Evolutionary conservation across 2,113 vertebrate species (phyloP).

Genomic region (Cynopterus brachyotis): DNA sequence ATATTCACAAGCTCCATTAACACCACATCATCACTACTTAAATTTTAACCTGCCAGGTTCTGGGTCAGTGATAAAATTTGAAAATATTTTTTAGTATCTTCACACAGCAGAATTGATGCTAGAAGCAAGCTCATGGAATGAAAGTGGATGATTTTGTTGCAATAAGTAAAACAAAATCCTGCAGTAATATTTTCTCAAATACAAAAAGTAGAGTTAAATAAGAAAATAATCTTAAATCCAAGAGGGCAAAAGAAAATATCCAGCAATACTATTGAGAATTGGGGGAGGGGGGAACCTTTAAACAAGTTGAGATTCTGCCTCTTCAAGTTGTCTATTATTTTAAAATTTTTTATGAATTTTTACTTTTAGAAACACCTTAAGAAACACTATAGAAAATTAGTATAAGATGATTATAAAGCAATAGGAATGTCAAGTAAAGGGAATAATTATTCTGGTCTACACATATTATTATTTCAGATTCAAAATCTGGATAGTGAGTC

Average conservation of each 20-base stretch:
- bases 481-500: background rate
- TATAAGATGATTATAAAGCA: background rate
- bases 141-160: background rate
- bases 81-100: background rate
- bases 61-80: conserved; percentile 70
- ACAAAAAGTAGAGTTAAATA: background rate
- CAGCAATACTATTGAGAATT: background rate
- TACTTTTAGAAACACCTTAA: background rate
- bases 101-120: background rate
- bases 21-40: conserved; percentile 70
- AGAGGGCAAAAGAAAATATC: background rate
- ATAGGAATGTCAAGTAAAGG: background rate
- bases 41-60: conserved; percentile 65
- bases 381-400: background rate
- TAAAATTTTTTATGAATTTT: background rate
- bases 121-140: background rate
- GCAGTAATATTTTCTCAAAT: background rate
- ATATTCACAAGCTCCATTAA: conserved; percentile 77
- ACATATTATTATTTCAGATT: background rate
- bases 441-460: background rate
- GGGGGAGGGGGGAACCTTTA: no score
- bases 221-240: background rate
- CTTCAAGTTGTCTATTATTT: background rate
- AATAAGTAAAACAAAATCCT: conserved; percentile 3
- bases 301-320: background rate